Base-by-base conservation (phyloP, 2,888 invertebrate genomes). In the Thumatha senex region DNA sequence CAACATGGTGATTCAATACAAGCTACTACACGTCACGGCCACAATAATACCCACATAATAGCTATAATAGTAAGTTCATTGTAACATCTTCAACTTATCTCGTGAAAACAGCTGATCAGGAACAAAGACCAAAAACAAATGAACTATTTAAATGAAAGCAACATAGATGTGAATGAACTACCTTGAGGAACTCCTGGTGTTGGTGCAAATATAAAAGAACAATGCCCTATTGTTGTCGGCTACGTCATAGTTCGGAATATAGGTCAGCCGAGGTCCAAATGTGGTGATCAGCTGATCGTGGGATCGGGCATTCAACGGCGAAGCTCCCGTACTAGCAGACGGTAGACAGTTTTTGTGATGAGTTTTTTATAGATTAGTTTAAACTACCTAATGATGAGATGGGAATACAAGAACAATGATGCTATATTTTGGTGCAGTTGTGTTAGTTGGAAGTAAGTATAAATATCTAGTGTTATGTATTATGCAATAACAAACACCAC, bases 151-250 rank as follows among this genome's bases (percentile, higher is more conserved):
- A 70, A 70, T 67, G 72, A 71, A 70, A 70, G 70, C 67, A 69
- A 58, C 74, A 82, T 84, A 82, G 83, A 88, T 82, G 89, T 89
- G 90, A 89, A 89, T 83, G 90, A 91, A 89, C 86, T 73, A 79
- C 87, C 88, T 88, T 88, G 88, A 82, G 83, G 86, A 78, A 82
- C 85, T 83, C 87, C 87, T 86, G 85, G 82, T 82, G 82, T 76
- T 80, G 78, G 80, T 81, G 88, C 88, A 84, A 89, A 89, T 86
- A 84, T 88, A 87, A 87, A 86, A 86, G 88, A 89, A 91, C 90
- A 91, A 91, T 91, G 81, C 86, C 83, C 87, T 88, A 90, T 90
- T 90, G 91, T 90, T 85, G 84, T 82, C 77, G 78, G 67, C 76
- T 76, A 89, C 91, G 91, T 91, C 90, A 90, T 84, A 83, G 78